phyloP scores from a whole-genome alignment of 2,797 vertebrate species.

The Centropyge bicolor region DNA sequence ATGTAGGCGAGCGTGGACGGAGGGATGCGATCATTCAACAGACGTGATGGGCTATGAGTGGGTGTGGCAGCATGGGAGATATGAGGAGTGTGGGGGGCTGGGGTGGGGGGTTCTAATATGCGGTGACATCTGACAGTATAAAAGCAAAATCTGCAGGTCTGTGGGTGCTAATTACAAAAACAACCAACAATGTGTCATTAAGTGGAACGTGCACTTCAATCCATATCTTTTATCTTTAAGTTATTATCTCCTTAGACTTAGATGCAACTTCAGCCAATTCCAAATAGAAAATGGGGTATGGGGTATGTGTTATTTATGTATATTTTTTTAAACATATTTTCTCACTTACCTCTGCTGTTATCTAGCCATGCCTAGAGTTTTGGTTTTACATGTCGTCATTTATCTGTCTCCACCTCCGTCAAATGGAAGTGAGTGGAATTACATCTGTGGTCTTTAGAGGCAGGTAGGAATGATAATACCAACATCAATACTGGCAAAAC shows the following conservation, averaged over 20 bases:
- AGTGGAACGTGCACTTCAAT: not conserved
- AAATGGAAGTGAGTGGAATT: too few relatives aligned
- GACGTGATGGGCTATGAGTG: constrained; percentile 23
- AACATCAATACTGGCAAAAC: too few relatives aligned
- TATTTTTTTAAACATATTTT: not conserved
- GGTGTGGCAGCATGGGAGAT: constrained; percentile 32
- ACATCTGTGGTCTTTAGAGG: too few relatives aligned
- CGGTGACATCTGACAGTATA: constrained; percentile 3
- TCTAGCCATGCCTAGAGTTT: not conserved
- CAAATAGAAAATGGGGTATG: not conserved
- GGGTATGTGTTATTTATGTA: not conserved
- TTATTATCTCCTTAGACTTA: too few relatives aligned
- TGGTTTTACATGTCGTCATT: too few relatives aligned
- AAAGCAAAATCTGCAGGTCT: not conserved
- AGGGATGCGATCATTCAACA: constrained; percentile 14
- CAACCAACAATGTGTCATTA: not conserved
- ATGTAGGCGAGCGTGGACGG: constrained; percentile 32
- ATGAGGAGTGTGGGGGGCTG: not conserved
- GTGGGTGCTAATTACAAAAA: constrained; percentile 12
- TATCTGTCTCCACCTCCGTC: too few relatives aligned
- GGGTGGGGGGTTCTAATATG: not conserved
- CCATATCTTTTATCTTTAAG: too few relatives aligned
- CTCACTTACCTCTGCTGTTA: not conserved
- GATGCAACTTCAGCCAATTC: not conserved
- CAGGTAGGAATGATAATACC: too few relatives aligned